phyloP scores from a whole-genome alignment of 92 coral and sea anemone genomes.

The Zoanthus sansibaricus region DNA sequence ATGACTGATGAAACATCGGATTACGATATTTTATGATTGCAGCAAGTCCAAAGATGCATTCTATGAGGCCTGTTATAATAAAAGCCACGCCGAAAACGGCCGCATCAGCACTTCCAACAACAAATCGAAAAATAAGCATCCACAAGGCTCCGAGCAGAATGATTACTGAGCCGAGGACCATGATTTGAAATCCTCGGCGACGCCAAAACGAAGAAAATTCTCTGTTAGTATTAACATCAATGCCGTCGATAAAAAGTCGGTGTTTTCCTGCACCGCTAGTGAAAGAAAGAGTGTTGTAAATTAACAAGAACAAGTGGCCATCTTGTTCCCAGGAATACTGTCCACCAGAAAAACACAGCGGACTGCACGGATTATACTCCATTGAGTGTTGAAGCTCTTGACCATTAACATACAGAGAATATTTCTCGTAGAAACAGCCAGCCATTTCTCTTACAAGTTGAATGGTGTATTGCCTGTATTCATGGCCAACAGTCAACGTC shows the following conservation, averaged over 20 bases:
- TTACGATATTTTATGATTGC: conserved; percentile 38
- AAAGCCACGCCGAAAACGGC: conserved; percentile 38
- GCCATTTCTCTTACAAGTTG: conserved; percentile 61
- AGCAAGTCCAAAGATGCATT: conserved; percentile 24
- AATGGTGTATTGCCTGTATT: conserved; percentile 59
- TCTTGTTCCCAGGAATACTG: conserved; percentile 68
- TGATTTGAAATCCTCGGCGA: conserved; percentile 57
- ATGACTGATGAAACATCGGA: conserved; percentile 33
- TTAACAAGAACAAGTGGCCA: conserved; percentile 60
- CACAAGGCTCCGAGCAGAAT: conserved; percentile 45
- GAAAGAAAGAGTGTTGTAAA: conserved; percentile 64
- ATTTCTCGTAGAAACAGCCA: conserved; percentile 65
- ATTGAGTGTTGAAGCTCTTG: conserved; percentile 58
- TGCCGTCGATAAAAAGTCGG: conserved; percentile 69
- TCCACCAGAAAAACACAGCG: conserved; percentile 73
- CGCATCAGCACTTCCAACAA: conserved; percentile 19
- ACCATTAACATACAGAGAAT: conserved; percentile 65
- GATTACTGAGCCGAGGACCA: conserved; percentile 49
- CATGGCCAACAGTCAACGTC: conserved; percentile 42
- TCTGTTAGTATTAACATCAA: conserved; percentile 67
- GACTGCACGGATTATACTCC: conserved; percentile 68
- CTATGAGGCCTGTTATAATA: conserved; percentile 38
- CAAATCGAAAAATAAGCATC: conserved; percentile 45
- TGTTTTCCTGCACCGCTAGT: conserved; percentile 59
- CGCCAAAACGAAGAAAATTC: conserved; percentile 69